Evolutionary conservation across 2,113 vertebrate species (phyloP), one percentile per base, ranked within the genome.

Genomic region (Ageneiosus marmoratus): DNA sequence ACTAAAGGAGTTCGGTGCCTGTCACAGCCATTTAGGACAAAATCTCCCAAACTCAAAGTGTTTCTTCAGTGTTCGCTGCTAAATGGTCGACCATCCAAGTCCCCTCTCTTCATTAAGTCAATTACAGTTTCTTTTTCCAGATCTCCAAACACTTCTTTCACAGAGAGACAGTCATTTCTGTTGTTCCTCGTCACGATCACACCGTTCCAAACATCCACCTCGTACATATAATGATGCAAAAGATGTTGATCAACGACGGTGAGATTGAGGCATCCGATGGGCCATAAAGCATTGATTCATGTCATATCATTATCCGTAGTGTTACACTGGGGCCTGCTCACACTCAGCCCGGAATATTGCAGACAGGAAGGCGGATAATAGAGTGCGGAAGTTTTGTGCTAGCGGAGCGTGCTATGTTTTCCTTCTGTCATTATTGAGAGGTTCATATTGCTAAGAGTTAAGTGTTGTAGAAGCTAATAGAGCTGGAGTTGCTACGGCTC

Each of bases 401-500:
- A 89, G 86, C 88, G 86, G 89, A 91, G 89, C 87, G 88, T 88
- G 91, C 90, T 77, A 62, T 83, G 88, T 89, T 91, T 90, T 88
- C 90, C 90, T 87, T 90, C 88, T 86, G 90, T 91, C 90, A 88
- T 89, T 93, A 92, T 91, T 76, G 89, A 94, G 90, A 89, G 87
- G 85, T 91, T 93, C 89, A 92, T 93, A 91, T 92, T 91, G 90
- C 90, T 89, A 91, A 87, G 89, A 92, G 91, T 92, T 90, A 89
- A 93, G 91, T 90, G 91, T 91, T 91, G 90, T 88, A 87, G 90
- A 92, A 92, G 91, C 89, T 93, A 93, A 94, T 93, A 91, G 92
- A 92, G 90, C 91, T 88, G 86, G 88, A 89, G 89, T 89, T 87
- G 86, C 89, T 87, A 93, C 89, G 77, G 80, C 84, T 94, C 94